Conservation (phyloP, 1,140 invertebrate species). For the Capitella teleta region DNA sequence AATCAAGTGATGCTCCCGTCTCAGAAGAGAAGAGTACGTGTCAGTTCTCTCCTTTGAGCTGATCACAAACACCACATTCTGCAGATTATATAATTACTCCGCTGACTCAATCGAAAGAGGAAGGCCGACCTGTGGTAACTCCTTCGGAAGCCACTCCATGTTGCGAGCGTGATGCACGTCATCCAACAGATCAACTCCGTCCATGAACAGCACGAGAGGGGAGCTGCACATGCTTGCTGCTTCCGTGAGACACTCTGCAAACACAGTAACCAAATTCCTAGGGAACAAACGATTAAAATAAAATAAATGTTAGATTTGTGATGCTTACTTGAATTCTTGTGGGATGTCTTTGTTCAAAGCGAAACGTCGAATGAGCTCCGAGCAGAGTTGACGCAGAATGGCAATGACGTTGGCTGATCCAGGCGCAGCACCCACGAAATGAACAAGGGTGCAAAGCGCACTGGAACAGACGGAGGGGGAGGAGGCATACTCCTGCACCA, state of each 20-base stretch:
- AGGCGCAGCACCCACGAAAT: slow-evolving; percentile 33
- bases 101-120: no score
- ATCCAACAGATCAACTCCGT: slow-evolving; percentile 36
- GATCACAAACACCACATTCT: slow-evolving; percentile 7
- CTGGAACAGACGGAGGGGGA: slow-evolving; percentile 14
- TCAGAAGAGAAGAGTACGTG: no score
- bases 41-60: no score
- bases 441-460: slow-evolving; percentile 23
- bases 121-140: slow-evolving; percentile 26
- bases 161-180: slow-evolving; percentile 25
- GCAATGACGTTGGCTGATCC: slow-evolving; percentile 31
- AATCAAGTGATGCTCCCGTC: slow-evolving; percentile 9
- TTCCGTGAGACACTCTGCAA: slow-evolving; percentile 25
- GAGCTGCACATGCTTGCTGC: slow-evolving; percentile 16
- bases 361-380: slow-evolving; percentile 25
- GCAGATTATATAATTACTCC: no score
- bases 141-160: slow-evolving; percentile 32
- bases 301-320: not conserved
- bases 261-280: slow-evolving; percentile 24
- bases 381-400: slow-evolving; percentile 25
- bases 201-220: slow-evolving; percentile 32
- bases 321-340: slow-evolving; percentile 32
- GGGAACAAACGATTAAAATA: not conserved
- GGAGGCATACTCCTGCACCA: slow-evolving; percentile 20
- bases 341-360: slow-evolving; percentile 19